Base-by-base conservation (phyloP, 2,888 invertebrate species). In the Ornithoptera priamus region DNA sequence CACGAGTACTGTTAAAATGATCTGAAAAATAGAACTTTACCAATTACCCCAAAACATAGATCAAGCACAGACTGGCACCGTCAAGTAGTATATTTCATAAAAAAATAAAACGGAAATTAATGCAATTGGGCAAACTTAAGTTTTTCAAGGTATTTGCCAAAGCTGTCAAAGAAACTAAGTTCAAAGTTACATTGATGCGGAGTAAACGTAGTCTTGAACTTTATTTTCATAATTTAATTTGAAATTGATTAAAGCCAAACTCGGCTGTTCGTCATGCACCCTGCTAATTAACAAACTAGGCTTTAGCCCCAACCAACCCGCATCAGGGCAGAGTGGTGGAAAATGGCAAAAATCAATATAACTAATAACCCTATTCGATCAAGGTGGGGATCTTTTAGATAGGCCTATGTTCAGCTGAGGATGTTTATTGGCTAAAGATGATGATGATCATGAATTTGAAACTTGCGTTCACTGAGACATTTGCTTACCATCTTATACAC, bases 21-120 rank as follows among this genome's bases (percentile, higher is more conserved):
- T 17, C 46, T 46, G 46, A 46, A 46, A 53, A n/a, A n/a, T 3
- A 50, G 20, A 60, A 46, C 46, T 53, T 36, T n/a, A 6, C 10
- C 20, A 57, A 56, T 50, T 53, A 12, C 62, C 39, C 59, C 6
- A 64, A 57, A 58, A 15, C 2, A 56, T 10, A 65, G 22, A 62
- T 62, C 64, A 46, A 64, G 64, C 50, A 67, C 70, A 10, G 67
- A 58, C 64, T 70, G 70, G 70, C 60, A 70, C 70, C 61, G n/a
- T 63, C 15, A 20, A 50, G 50, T 59, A 36, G 50, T 24, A 18
- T 62, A 42, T 61, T 60, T 17, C 36, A 46, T n/a, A 65, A 46
- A 69, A 65, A 24, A 24, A 5, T 22, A 20, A 42, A 61, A 39
- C 64, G 67, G 64, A 70, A 67, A 64, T 67, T 64, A 64, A 56